Evolutionary conservation across 2,888 invertebrate genomes (phyloP).

Genomic region (Drosophila cognata): DNA sequence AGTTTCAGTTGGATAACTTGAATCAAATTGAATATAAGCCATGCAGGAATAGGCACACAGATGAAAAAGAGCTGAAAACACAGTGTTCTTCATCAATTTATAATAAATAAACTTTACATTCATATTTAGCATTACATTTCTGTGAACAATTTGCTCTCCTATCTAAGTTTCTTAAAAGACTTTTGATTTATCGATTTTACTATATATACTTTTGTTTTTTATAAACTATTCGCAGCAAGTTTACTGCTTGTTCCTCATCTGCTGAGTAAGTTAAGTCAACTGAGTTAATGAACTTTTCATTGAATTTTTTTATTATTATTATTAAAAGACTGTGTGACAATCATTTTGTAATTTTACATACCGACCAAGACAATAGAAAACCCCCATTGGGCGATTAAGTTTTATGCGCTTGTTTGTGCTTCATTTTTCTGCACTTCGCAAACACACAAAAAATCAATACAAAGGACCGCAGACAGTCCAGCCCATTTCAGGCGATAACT

Average conservation of each 20-base stretch:
- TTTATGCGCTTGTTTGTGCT: slow-evolving; percentile 55
- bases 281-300: not conserved
- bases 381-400: slow-evolving; percentile 51
- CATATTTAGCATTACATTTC: not conserved
- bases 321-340: not conserved
- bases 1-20: slow-evolving; percentile 20
- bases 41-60: not conserved
- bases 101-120: not conserved
- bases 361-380: slow-evolving; percentile 13
- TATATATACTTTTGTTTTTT: not conserved
- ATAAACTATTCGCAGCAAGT: not conserved
- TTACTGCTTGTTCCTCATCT: not conserved
- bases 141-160: not conserved
- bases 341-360: not conserved
- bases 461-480: slow-evolving; percentile 36
- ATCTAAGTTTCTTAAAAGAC: not conserved
- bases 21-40: not conserved
- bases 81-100: too few relatives aligned
- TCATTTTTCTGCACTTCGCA: slow-evolving; percentile 53
- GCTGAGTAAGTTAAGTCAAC: not conserved
- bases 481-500: slow-evolving; percentile 48
- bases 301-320: not conserved
- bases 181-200: not conserved
- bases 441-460: slow-evolving; percentile 31
- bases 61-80: not conserved